phyloP scores from a whole-genome alignment of 2,113 vertebrate genomes.

The Asarcornis scutulata region DNA sequence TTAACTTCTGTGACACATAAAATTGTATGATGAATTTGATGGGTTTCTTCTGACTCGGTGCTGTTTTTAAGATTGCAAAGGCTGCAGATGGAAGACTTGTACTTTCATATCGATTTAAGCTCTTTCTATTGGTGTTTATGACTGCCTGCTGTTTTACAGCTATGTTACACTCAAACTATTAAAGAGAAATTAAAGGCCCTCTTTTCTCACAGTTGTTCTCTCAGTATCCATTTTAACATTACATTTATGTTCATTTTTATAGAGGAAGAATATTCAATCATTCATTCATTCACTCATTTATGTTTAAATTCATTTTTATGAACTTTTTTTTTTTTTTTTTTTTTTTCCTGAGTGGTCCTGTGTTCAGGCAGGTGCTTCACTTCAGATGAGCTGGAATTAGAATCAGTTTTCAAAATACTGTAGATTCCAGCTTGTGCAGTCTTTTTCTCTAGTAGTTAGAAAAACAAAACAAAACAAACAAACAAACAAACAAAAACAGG shows the following conservation, averaged over 20 bases:
- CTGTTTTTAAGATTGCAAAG: slow-evolving; percentile 43
- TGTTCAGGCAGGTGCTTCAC: not conserved
- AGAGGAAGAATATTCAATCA: not conserved
- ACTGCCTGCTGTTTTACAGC: slow-evolving; percentile 36
- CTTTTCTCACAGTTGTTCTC: not conserved
- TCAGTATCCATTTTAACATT: not conserved
- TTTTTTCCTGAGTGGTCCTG: not conserved
- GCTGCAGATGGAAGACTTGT: slow-evolving; percentile 5
- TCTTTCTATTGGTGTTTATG: slow-evolving; percentile 46
- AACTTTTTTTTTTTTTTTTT: not conserved
- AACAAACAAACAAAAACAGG: not conserved
- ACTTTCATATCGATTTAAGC: slow-evolving; percentile 59
- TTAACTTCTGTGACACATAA: slow-evolving; percentile 57
- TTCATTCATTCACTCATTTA: not conserved
- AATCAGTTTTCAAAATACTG: not conserved
- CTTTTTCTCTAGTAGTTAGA: not conserved
- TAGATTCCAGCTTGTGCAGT: not conserved
- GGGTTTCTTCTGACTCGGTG: not conserved
- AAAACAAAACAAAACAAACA: not conserved
- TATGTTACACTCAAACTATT: not conserved
- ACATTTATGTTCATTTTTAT: not conserved
- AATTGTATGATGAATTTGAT: not conserved
- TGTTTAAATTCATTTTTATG: not conserved
- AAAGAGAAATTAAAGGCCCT: not conserved
- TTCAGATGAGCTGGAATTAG: not conserved